phyloP scores from a whole-genome alignment of 2,797 vertebrate genomes.

The Sciurus carolinensis region DNA sequence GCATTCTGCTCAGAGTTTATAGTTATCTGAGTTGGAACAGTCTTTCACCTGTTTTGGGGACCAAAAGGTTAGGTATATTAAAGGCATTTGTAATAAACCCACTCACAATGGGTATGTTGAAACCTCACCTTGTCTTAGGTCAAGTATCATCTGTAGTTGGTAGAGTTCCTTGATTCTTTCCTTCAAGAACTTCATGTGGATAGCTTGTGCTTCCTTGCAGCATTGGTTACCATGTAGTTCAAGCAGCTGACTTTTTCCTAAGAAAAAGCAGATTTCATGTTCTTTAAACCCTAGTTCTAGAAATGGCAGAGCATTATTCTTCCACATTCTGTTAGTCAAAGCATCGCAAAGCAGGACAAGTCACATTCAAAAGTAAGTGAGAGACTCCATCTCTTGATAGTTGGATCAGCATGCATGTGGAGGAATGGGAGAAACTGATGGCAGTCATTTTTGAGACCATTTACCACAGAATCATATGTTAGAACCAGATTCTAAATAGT shows the following conservation, averaged over 20 bases:
- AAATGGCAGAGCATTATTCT: neutral
- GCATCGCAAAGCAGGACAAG: neutral
- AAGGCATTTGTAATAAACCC: neutral
- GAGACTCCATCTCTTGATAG: neutral
- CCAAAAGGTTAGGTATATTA: neutral
- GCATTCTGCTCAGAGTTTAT: neutral
- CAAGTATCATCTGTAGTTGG: neutral
- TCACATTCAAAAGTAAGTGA: neutral
- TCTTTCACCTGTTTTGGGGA: neutral
- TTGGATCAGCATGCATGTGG: neutral
- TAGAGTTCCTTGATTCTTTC: neutral
- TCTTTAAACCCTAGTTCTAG: neutral
- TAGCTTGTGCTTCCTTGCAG: neutral
- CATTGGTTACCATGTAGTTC: neutral
- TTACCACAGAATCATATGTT: neutral
- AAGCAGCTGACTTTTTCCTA: neutral
- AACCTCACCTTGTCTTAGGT: neutral
- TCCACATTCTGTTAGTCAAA: neutral
- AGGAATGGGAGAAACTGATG: neutral
- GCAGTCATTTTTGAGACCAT: neutral
- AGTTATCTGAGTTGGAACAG: neutral
- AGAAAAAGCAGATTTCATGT: neutral
- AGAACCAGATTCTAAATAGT: neutral
- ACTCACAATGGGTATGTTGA: neutral
- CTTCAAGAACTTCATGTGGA: neutral